phyloP scores from a whole-genome alignment of 2,888 invertebrate genomes.

The Chrysolina haemoptera region DNA sequence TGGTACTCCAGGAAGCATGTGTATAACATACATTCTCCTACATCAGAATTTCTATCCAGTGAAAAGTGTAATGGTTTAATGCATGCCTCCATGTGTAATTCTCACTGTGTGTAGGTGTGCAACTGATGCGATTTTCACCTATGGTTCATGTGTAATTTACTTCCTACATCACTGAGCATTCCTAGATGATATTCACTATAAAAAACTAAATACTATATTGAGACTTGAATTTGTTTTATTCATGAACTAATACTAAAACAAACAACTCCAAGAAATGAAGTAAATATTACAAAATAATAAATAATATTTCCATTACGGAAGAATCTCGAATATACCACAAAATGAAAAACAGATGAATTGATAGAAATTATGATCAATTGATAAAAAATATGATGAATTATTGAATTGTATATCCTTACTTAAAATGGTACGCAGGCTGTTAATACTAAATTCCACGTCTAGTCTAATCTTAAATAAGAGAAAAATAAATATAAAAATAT shows the following conservation, averaged over 20 bases:
- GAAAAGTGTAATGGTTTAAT: too few species aligned
- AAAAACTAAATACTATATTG: background rate
- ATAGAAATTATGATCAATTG: conserved; percentile 21
- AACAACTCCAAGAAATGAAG: background rate
- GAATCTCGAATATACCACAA: conserved; percentile 24
- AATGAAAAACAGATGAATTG: conserved; percentile 24
- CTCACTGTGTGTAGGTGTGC: too few species aligned
- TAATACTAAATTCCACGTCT: conserved; percentile 46
- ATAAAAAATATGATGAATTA: conserved; percentile 15
- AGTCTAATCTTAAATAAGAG: conserved; percentile 39
- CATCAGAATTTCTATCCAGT: too few species aligned
- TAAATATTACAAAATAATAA: conserved; percentile 12
- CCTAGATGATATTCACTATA: background rate
- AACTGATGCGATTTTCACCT: too few species aligned
- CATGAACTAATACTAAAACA: background rate
- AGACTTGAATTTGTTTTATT: conserved; percentile 7
- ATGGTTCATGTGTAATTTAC: too few species aligned
- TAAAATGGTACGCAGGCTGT: conserved; percentile 42
- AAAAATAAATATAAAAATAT: conserved; percentile 33
- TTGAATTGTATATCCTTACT: conserved; percentile 35
- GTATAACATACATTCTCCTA: too few species aligned
- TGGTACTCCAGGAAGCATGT: too few species aligned
- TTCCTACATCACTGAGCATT: too few species aligned
- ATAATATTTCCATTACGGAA: conserved; percentile 14
- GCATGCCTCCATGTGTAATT: too few species aligned